Base-by-base conservation (phyloP, 1,140 invertebrate species). In the Cardiocondyla obscurior region DNA sequence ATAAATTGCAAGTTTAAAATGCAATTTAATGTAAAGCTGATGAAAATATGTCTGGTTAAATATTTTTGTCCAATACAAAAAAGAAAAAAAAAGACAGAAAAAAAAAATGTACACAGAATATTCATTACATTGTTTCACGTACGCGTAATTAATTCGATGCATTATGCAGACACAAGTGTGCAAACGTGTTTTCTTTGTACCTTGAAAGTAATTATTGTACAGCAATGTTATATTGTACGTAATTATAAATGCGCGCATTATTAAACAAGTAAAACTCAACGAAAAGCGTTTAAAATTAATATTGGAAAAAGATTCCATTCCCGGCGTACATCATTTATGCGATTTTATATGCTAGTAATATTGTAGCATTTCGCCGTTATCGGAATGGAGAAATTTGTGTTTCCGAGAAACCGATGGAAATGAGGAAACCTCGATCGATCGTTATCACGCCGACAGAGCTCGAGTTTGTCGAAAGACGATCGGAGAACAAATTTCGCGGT, bases 401-500 rank as follows among this genome's bases (percentile, higher is more conserved):
- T 76, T 64, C 30, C 73, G 57, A 28, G 73, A 64, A 64, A 51
- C 3, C 30, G 14, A 60, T 46, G 57, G 8, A 62, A 82, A 74
- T 42, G 44, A 25, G 58, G 70, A 82, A 53, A 76, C 25, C 44
- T 51, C 69, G 44, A 81, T 81, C 67, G 77, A 81, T 81, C 77
- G 67, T 81, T 81, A 60, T 73, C 77, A 44, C 77, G 28, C 46
- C 28, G 14, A 42, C 39, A 14, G 28, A 74, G n/a, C 28, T n/a
- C 46, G 64, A 69, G 62, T 82, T 86, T 53, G 70, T 42, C 53
- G 51, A 85, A 81, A 49, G 77, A 62, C 57, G 58, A 72, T 82
- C 22, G 46, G 42, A 36, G 65, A 82, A 79, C 76, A 73, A 88
- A 82, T 88, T 84, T 67, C 82, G 51, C 57, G 86, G 70, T 81